Conservation (phyloP, 2,113 vertebrate genomes). For the Gorsachius goisagi region DNA sequence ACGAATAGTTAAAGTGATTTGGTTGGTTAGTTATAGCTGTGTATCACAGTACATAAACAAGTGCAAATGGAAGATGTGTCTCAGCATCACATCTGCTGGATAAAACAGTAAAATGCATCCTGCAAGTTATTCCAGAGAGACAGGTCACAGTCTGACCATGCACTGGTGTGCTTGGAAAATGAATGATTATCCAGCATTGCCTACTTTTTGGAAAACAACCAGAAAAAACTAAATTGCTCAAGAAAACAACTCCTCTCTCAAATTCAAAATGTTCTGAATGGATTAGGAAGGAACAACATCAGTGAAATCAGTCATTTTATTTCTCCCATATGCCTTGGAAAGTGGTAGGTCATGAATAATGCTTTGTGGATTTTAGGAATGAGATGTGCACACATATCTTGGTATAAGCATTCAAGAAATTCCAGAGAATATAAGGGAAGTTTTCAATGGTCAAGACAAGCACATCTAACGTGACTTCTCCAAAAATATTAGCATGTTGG, state of each 20-base stretch:
- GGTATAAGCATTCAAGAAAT: not conserved
- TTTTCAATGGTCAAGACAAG: not conserved
- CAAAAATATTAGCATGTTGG: not conserved
- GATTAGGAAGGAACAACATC: slow-evolving; percentile 31
- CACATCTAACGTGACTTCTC: not conserved
- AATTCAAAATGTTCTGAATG: slow-evolving; percentile 49
- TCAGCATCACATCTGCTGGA: not conserved
- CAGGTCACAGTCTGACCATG: slow-evolving; percentile 44
- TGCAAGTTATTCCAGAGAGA: not conserved
- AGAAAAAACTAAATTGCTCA: slow-evolving; percentile 52
- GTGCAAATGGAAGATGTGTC: not conserved
- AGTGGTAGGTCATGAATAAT: slow-evolving; percentile 11
- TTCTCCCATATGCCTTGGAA: slow-evolving; percentile 38
- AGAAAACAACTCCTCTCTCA: slow-evolving; percentile 47
- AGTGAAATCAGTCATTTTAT: slow-evolving; percentile 18
- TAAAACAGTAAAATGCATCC: not conserved
- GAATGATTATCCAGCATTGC: slow-evolving; percentile 23
- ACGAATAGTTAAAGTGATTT: not conserved
- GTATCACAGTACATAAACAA: not conserved
- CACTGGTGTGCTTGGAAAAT: slow-evolving; percentile 43
- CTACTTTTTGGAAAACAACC: slow-evolving; percentile 48
- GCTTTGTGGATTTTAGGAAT: not conserved
- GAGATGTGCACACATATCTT: rapidly evolving
- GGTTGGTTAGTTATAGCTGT: not conserved
- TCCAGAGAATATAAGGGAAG: not conserved